These are phyloP conservation scores for Capreolus pygargus DNA, from an alignment of 2,113 vertebrate genomes.

Conservation along the genomic window DNA sequence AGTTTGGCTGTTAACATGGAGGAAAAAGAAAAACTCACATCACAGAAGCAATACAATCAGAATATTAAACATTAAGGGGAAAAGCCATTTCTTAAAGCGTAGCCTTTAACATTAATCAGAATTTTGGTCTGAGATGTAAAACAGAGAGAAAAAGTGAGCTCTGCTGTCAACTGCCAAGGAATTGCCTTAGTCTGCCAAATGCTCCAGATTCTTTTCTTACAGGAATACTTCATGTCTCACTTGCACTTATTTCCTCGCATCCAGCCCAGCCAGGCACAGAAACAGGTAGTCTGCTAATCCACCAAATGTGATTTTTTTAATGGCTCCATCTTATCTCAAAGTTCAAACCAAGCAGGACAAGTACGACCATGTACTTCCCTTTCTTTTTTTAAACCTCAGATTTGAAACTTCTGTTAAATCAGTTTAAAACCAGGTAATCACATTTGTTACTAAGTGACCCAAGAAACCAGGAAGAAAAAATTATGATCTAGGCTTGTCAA, in stretches of 20 bases:
- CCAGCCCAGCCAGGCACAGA: neutral
- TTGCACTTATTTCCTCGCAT: neutral
- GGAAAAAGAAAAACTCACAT: neutral
- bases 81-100: neutral
- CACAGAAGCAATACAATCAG: neutral
- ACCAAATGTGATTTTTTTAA: constrained; percentile 9
- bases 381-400: neutral
- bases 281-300: neutral
- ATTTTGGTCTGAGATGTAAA: constrained; percentile 26
- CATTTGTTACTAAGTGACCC: neutral
- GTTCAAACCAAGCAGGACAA: neutral
- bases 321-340: constrained; percentile 17
- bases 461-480: neutral
- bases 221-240: neutral
- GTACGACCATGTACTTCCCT: neutral
- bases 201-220: neutral
- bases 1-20: neutral
- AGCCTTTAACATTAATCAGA: constrained; percentile 8
- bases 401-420: neutral
- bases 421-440: neutral
- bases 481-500: neutral
- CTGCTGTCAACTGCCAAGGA: neutral
- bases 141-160: neutral
- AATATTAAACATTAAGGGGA: constrained; percentile 23
- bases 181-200: constrained; percentile 6